Evolutionary conservation across 2,797 vertebrate species (phyloP).

Genomic region (Coendou prehensilis): DNA sequence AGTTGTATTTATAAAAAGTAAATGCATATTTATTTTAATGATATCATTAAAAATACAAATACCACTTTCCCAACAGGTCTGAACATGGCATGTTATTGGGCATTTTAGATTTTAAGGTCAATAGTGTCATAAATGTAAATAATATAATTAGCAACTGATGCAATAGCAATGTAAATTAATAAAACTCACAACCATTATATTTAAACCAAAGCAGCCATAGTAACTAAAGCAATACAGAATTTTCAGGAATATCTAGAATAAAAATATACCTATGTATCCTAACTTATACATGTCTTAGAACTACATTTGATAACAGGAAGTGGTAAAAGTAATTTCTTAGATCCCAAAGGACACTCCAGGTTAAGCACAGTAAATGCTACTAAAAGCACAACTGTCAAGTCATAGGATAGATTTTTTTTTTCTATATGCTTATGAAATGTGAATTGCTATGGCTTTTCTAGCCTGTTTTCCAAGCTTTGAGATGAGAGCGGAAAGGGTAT

Average conservation of each 20-base stretch:
- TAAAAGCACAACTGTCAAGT: not conserved
- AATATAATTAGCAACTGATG: not conserved
- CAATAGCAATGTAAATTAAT: not conserved
- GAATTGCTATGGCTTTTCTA: not conserved
- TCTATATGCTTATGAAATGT: not conserved
- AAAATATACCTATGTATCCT: not conserved
- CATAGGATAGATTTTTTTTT: not conserved
- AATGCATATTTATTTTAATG: not conserved
- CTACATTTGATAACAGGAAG: not conserved
- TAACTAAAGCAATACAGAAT: not conserved
- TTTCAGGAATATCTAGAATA: not conserved
- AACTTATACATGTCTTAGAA: not conserved
- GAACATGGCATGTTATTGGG: not conserved
- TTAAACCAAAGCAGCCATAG: not conserved
- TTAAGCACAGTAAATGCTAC: not conserved
- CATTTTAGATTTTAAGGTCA: not conserved
- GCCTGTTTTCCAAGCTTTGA: not conserved
- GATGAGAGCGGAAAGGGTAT: not conserved
- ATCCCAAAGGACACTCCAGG: not conserved
- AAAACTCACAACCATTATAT: not conserved
- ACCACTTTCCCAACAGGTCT: not conserved
- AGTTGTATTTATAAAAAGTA: conserved; percentile 8
- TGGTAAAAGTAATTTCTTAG: conserved; percentile 26
- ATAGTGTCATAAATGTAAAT: not conserved
- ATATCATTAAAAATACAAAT: not conserved